These are phyloP conservation scores for Leptothorax acervorum DNA, from an alignment of 2,888 invertebrate species.

Conservation along the genomic window DNA sequence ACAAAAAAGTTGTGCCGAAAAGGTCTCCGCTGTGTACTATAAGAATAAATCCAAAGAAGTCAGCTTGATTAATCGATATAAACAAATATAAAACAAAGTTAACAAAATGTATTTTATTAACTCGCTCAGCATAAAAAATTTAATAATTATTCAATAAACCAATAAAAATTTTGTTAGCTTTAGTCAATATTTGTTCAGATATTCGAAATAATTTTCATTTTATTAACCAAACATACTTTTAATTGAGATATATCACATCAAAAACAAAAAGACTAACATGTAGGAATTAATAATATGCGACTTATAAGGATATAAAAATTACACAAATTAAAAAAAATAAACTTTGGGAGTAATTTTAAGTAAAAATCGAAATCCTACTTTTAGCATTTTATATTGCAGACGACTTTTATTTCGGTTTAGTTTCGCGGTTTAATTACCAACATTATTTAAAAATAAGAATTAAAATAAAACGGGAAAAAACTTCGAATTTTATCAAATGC, in stretches of 20 bases:
- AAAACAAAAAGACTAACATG: background rate
- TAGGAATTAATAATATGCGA: background rate
- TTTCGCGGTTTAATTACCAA: background rate
- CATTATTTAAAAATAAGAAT: background rate
- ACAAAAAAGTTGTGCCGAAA: background rate
- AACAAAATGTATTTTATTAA: background rate
- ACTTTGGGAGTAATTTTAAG: background rate
- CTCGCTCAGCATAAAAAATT: background rate
- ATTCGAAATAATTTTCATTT: background rate
- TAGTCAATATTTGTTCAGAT: background rate
- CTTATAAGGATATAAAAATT: background rate
- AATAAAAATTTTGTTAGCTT: background rate
- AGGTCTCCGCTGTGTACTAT: background rate
- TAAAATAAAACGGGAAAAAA: background rate
- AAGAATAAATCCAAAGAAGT: background rate
- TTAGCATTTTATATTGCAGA: background rate
- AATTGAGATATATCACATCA: background rate
- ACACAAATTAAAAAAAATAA: background rate
- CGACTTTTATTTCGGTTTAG: background rate
- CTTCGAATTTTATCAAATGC: background rate
- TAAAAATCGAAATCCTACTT: slow-evolving; percentile 7
- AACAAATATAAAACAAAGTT: slow-evolving; percentile 8
- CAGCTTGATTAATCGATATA: background rate
- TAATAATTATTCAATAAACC: slow-evolving; percentile 18
- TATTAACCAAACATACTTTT: slow-evolving; percentile 5